These are phyloP conservation scores for Metalampra italica DNA, from an alignment of 2,888 invertebrate species.

Conservation along the genomic window DNA sequence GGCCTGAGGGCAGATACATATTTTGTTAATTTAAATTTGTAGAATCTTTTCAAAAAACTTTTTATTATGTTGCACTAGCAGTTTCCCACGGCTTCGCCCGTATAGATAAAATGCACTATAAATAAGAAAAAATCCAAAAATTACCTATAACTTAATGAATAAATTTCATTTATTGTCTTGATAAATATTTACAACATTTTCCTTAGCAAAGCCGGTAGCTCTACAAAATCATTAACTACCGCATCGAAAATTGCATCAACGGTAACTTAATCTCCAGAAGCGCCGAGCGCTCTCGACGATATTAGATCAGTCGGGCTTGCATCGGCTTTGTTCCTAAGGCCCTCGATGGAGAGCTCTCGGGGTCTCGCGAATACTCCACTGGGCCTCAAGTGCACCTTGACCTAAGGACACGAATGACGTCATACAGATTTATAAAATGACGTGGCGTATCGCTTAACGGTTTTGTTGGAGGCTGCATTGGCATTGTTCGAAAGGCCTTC, in stretches of 20 bases:
- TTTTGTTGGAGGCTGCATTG: too few species aligned
- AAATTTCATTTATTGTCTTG: too few species aligned
- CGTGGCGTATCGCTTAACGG: not conserved
- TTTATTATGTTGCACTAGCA: too few species aligned
- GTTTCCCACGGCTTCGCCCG: too few species aligned
- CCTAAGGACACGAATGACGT: slow-evolving; percentile 43
- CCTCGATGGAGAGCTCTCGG: slow-evolving; percentile 13
- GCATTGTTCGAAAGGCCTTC: too few species aligned
- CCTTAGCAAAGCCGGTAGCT: too few species aligned
- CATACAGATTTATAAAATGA: slow-evolving; percentile 23
- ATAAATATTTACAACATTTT: not conserved
- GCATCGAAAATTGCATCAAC: slow-evolving; percentile 4
- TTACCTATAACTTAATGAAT: too few species aligned
- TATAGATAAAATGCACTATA: too few species aligned
- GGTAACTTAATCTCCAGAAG: not conserved
- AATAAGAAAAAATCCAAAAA: too few species aligned
- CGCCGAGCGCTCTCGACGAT: slow-evolving; percentile 14
- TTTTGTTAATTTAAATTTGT: too few species aligned
- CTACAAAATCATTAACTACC: slow-evolving; percentile 1
- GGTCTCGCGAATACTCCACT: slow-evolving; percentile 18
- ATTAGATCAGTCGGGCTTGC: slow-evolving; percentile 22
- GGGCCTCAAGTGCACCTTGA: slow-evolving; percentile 43
- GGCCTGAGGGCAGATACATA: too few species aligned
- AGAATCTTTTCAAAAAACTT: too few species aligned
- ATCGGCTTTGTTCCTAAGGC: slow-evolving; percentile 33